phyloP scores from a whole-genome alignment of 2,113 vertebrate genomes.

The Urocolius indicus region DNA sequence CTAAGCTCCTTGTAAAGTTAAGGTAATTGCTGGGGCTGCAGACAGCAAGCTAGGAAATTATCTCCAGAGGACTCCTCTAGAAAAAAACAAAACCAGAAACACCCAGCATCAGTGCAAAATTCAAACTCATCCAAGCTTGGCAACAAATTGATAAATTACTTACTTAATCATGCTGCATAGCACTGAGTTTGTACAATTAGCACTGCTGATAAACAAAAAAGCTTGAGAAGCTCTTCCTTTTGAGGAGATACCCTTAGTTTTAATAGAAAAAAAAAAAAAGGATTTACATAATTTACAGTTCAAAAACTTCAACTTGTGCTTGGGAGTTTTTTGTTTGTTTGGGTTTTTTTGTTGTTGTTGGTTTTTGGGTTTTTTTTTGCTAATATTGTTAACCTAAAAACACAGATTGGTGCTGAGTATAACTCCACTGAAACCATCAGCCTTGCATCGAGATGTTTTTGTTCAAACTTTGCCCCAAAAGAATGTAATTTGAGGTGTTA shows the following conservation, averaged over 20 bases:
- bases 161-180: rapidly evolving
- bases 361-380: not conserved
- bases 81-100: not conserved
- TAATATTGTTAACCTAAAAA: not conserved
- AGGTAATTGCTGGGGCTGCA: not conserved
- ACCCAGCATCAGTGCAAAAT: not conserved
- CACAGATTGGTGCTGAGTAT: rapidly evolving
- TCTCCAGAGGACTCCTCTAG: not conserved
- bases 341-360: not conserved
- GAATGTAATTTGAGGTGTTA: not conserved
- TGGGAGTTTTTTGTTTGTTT: not conserved
- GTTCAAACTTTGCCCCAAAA: not conserved
- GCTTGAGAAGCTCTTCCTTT: not conserved
- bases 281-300: not conserved
- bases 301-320: not conserved
- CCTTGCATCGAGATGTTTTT: rapidly evolving
- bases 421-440: not conserved
- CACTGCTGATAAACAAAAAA: not conserved
- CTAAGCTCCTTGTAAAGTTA: not conserved
- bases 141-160: not conserved
- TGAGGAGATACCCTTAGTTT: not conserved
- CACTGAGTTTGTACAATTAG: not conserved
- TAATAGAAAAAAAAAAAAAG: not conserved
- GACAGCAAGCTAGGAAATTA: not conserved
- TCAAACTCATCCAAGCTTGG: not conserved